These are phyloP conservation scores for Lates japonicus DNA, from an alignment of 2,797 vertebrate genomes.

Conservation along the genomic window DNA sequence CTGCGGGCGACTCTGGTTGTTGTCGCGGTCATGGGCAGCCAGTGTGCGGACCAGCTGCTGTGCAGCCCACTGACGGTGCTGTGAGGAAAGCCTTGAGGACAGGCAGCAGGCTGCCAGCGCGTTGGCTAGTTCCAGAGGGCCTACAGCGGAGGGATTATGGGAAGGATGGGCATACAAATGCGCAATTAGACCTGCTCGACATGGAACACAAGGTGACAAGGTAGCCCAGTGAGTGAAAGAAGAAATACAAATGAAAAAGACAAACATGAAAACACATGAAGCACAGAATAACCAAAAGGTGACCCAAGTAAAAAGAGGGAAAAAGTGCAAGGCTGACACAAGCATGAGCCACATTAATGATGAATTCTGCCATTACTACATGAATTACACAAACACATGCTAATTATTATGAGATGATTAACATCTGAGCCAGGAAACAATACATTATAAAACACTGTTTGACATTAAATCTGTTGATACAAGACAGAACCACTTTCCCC, in stretches of 20 bases:
- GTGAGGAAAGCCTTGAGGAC: conserved; percentile 96
- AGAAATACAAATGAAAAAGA: conserved; percentile 16
- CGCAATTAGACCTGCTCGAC: conserved; percentile 93
- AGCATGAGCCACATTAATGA: not conserved
- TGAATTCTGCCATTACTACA: not conserved
- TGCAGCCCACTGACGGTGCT: conserved; percentile 98
- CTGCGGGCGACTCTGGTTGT: conserved; percentile 94
- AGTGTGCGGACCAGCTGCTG: conserved; percentile 97
- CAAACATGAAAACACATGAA: conserved; percentile 31
- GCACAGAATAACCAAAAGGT: conserved; percentile 25
- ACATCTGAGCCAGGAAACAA: not conserved
- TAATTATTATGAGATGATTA: not conserved
- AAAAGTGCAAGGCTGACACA: not conserved
- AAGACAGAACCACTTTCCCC: not conserved
- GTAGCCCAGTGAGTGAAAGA: conserved; percentile 64
- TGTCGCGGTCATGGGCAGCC: conserved; percentile 96
- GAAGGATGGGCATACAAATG: conserved; percentile 94
- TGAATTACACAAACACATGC: not conserved
- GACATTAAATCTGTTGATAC: not conserved
- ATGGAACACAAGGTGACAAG: conserved; percentile 88
- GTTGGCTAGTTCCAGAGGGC: conserved; percentile 98
- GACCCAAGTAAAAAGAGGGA: conserved; percentile 15
- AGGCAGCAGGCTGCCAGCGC: conserved; percentile 98
- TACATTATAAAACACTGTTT: not conserved
- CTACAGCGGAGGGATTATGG: conserved; percentile 95